phyloP scores from a whole-genome alignment of 2,797 vertebrate species.

The Poeciliopsis gracilis region DNA sequence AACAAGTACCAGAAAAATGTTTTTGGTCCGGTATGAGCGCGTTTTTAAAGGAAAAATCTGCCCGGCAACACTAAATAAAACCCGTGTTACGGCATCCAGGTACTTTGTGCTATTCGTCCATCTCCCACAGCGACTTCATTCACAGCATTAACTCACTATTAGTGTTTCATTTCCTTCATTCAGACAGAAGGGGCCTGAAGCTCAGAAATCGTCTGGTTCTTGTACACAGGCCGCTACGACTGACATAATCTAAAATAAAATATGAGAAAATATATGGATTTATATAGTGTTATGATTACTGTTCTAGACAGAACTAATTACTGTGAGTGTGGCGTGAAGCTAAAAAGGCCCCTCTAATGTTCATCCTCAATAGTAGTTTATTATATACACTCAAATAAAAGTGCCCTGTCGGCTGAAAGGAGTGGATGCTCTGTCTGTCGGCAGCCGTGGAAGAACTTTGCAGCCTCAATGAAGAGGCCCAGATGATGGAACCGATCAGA shows the following conservation, averaged over 20 bases:
- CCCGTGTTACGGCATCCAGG: slow-evolving; percentile 47
- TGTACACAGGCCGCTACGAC: slow-evolving; percentile 53
- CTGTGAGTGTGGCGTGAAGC: slow-evolving; percentile 58
- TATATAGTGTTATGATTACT: slow-evolving; percentile 59
- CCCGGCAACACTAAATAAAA: slow-evolving; percentile 27
- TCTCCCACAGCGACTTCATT: slow-evolving; percentile 61
- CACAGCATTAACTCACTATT: slow-evolving; percentile 67
- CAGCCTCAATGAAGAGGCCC: slow-evolving; percentile 58
- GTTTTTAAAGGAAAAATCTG: slow-evolving; percentile 42
- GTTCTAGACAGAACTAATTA: slow-evolving; percentile 55
- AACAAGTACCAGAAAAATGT: slow-evolving; percentile 62
- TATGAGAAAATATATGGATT: slow-evolving; percentile 70
- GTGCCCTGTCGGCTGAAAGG: slow-evolving; percentile 58
- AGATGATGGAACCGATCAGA: slow-evolving; percentile 69
- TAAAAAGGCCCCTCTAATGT: slow-evolving; percentile 68
- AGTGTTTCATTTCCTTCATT: slow-evolving; percentile 57
- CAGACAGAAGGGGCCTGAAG: slow-evolving; percentile 35
- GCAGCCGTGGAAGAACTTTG: slow-evolving; percentile 72
- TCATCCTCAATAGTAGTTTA: slow-evolving; percentile 62
- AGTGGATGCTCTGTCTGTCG: slow-evolving; percentile 56
- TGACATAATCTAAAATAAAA: slow-evolving; percentile 74
- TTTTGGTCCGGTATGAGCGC: slow-evolving; percentile 73
- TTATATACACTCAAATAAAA: slow-evolving; percentile 72
- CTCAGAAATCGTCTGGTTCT: slow-evolving; percentile 32
- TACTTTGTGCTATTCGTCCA: slow-evolving; percentile 49